phyloP scores from a whole-genome alignment of 35 echinoderm and acorn worm genomes.

The Lytechinus variegatus region DNA sequence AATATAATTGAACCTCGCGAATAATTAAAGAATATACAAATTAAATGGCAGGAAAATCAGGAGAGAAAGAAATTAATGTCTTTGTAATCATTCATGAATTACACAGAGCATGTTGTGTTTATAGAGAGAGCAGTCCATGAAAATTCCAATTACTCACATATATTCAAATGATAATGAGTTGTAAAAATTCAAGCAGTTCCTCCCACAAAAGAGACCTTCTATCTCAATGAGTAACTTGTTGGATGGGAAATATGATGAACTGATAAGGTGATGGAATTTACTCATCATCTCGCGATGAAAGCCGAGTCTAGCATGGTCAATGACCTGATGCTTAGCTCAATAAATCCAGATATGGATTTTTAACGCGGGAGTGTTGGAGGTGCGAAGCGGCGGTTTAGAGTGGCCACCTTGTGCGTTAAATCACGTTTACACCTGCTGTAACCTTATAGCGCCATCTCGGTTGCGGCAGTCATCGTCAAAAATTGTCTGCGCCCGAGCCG shows the following conservation, averaged over 20 bases:
- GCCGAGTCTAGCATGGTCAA: neutral
- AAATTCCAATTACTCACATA: neutral
- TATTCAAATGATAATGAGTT: neutral
- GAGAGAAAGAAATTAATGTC: too few species aligned
- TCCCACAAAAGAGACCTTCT: neutral
- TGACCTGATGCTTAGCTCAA: neutral
- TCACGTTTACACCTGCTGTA: slow-evolving; percentile 36
- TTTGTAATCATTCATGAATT: too few species aligned
- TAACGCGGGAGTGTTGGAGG: slow-evolving; percentile 1
- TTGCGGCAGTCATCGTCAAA: neutral
- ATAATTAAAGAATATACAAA: too few species aligned
- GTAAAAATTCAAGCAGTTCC: too few species aligned
- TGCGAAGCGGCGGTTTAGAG: slow-evolving; percentile 22
- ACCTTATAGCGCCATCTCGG: slow-evolving; percentile 6
- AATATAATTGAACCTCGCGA: too few species aligned
- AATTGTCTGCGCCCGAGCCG: neutral
- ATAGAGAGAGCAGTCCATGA: too few species aligned
- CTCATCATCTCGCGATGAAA: neutral
- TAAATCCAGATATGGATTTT: slow-evolving; percentile 2
- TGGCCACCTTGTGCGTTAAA: slow-evolving; percentile 29
- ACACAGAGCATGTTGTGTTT: too few species aligned
- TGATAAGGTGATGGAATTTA: neutral
- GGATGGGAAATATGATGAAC: neutral
- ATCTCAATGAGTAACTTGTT: neutral
- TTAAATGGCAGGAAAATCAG: too few species aligned